These are phyloP conservation scores for Meandrusa payeni DNA, from an alignment of 2,888 invertebrate genomes.

Conservation along the genomic window DNA sequence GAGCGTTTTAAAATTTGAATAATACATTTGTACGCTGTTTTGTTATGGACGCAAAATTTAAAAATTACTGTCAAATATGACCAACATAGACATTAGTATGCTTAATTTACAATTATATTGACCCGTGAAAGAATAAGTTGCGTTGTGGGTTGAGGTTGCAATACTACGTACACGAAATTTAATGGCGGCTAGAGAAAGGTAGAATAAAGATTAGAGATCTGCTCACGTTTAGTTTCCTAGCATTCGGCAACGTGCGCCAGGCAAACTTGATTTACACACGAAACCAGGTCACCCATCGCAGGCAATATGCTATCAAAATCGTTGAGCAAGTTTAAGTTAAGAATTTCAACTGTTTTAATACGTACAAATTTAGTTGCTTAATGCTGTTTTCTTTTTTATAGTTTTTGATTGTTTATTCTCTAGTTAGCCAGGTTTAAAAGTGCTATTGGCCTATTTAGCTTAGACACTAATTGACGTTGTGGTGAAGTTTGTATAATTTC, in stretches of 20 bases:
- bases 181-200: constrained; percentile 20
- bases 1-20: no score
- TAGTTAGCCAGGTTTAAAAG: neutral
- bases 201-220: constrained; percentile 20
- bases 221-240: constrained; percentile 13
- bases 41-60: no score
- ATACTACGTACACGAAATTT: constrained; percentile 10
- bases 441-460: neutral
- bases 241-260: constrained; percentile 12
- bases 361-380: neutral
- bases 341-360: neutral
- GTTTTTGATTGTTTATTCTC: no score
- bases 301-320: neutral
- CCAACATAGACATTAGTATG: neutral
- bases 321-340: constrained; percentile 1
- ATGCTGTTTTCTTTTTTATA: no score
- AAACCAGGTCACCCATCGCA: constrained; percentile 11
- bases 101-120: constrained; percentile 3
- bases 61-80: no score
- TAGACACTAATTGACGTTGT: constrained; percentile 5
- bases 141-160: constrained; percentile 1
- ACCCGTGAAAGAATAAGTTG: constrained; percentile 8
- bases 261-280: constrained; percentile 13
- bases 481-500: constrained; percentile 6
- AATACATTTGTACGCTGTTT: no score